These are phyloP conservation scores for Actinostola sp. DNA, from an alignment of 92 coral and sea anemone species.

Conservation along the genomic window DNA sequence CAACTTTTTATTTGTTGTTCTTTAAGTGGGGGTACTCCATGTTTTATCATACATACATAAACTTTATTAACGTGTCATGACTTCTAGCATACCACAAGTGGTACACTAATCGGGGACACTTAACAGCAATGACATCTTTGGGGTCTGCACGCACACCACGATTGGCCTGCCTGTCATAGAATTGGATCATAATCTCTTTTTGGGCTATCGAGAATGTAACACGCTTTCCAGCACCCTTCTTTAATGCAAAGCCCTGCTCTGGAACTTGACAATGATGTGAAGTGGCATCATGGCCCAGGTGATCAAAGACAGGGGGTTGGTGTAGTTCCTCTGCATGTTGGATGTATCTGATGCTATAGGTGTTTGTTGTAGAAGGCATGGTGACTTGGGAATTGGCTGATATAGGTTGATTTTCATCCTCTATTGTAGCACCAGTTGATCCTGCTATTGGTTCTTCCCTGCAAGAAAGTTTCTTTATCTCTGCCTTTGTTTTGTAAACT, in stretches of 20 bases:
- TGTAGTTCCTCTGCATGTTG: too few relatives aligned
- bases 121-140: too few relatives aligned
- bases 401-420: neutral
- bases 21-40: too few relatives aligned
- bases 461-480: neutral
- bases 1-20: too few relatives aligned
- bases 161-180: slow-evolving; percentile 33
- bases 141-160: slow-evolving; percentile 33
- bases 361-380: too few relatives aligned
- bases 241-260: slow-evolving; percentile 29
- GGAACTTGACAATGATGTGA: neutral
- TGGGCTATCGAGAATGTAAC: slow-evolving; percentile 21
- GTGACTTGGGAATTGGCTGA: neutral
- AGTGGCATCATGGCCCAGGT: neutral
- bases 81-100: too few relatives aligned
- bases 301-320: too few relatives aligned
- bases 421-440: slow-evolving; percentile 1
- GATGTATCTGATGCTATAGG: neutral
- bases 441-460: neutral
- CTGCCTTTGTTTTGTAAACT: neutral
- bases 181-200: slow-evolving; percentile 36
- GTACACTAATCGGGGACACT: too few relatives aligned
- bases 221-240: slow-evolving; percentile 25
- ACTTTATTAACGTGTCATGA: too few relatives aligned
- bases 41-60: too few relatives aligned